Conservation (phyloP, 2,113 vertebrate genomes). For the Cochlearius cochlearius region DNA sequence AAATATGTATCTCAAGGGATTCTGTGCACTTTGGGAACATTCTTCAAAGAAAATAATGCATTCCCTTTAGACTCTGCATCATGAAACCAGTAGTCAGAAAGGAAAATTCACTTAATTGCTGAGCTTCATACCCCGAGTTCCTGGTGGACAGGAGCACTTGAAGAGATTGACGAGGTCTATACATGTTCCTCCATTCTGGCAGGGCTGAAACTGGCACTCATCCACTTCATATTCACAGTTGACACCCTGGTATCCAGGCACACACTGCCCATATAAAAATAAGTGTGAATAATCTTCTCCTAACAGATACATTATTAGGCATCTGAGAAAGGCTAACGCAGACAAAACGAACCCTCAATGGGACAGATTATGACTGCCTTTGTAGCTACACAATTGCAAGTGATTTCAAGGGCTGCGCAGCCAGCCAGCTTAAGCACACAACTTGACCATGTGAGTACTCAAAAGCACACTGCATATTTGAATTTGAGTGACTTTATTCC, state of each 20-base stretch:
- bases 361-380: not conserved
- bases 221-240: constrained; percentile 91
- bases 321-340: not conserved
- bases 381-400: not conserved
- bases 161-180: constrained; percentile 90
- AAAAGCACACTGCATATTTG: not conserved
- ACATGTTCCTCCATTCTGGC: constrained; percentile 87
- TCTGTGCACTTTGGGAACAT: constrained; percentile 42
- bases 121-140: constrained; percentile 82
- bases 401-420: not conserved
- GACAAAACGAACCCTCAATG: not conserved
- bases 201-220: constrained; percentile 87
- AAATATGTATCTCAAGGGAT: constrained; percentile 40
- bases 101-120: not conserved
- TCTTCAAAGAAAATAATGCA: constrained; percentile 8
- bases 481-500: not conserved
- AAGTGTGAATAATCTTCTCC: not conserved
- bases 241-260: constrained; percentile 88
- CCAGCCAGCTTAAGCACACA: not conserved
- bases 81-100: not conserved
- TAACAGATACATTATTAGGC: not conserved
- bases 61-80: not conserved
- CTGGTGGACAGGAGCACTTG: constrained; percentile 88
- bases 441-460: not conserved
- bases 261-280: constrained; percentile 73